Percentiles rank a stretch among this genome's conserved stretches.
These are phyloP conservation scores for Agrenia bidenticulata DNA, from an alignment of 2,888 invertebrate species.

Conservation along the genomic window DNA sequence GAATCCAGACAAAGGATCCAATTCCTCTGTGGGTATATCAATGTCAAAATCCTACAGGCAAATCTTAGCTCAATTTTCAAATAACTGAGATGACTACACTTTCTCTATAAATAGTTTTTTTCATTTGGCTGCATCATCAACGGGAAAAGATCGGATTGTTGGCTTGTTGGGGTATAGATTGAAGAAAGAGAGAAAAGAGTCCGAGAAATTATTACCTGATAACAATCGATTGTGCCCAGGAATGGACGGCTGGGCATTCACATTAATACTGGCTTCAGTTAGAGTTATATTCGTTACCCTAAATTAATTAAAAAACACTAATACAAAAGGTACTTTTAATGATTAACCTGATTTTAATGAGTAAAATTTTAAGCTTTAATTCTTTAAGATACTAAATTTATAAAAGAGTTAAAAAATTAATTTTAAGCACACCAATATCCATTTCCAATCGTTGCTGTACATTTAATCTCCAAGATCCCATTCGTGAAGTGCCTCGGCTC, in stretches of 20 bases:
- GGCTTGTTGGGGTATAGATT: not conserved
- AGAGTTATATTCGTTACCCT: constrained; percentile 23
- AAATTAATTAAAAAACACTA: no score
- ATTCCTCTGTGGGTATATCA: not conserved
- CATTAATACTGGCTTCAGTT: constrained; percentile 26
- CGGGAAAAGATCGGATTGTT: not conserved
- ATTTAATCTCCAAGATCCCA: constrained; percentile 41
- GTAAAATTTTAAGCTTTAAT: no score
- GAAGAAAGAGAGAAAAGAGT: not conserved
- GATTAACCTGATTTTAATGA: no score
- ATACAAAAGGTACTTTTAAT: no score
- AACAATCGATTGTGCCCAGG: constrained; percentile 34
- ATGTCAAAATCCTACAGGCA: constrained; percentile 12
- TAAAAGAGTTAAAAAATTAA: no score
- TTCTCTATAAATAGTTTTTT: not conserved
- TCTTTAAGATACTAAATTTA: no score
- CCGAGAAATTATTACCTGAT: constrained; percentile 30
- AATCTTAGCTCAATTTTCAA: constrained; percentile 18
- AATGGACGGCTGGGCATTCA: constrained; percentile 40
- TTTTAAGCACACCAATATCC: no score
- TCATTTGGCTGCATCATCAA: constrained; percentile 12
- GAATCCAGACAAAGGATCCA: no score
- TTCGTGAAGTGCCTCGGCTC: constrained; percentile 47
- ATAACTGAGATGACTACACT: not conserved
- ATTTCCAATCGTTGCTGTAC: constrained; percentile 42